Percentiles rank a stretch among this genome's conserved stretches.
These are phyloP conservation scores for Rhagium mordax DNA, from an alignment of 2,888 invertebrate genomes.

Conservation along the genomic window DNA sequence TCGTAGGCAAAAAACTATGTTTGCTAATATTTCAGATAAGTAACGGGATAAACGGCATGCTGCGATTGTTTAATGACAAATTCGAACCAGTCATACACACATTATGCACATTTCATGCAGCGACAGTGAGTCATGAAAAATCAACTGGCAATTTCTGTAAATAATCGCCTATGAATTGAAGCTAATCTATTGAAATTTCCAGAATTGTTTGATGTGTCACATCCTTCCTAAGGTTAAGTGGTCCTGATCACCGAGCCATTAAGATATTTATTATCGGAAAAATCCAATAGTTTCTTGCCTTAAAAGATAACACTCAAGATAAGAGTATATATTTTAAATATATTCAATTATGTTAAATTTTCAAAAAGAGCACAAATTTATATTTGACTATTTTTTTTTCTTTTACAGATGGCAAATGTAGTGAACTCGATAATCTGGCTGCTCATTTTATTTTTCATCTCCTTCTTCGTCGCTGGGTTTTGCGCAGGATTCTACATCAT, in stretches of 20 bases:
- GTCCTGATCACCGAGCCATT: too few species aligned
- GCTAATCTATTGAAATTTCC: neutral
- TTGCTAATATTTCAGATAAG: too few species aligned
- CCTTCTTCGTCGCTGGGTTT: conserved; percentile 79
- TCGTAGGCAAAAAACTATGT: too few species aligned
- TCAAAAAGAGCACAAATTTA: neutral
- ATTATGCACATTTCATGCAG: neutral
- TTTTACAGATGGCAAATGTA: conserved; percentile 76
- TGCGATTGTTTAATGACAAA: neutral
- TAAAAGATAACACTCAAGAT: too few species aligned
- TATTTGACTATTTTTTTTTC: conserved; percentile 29
- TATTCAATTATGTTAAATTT: too few species aligned
- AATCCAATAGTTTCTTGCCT: neutral
- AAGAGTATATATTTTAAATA: too few species aligned
- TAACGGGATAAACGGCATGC: too few species aligned
- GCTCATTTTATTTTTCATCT: conserved; percentile 78
- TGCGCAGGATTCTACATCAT: conserved; percentile 81
- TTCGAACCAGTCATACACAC: neutral
- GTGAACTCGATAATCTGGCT: conserved; percentile 82
- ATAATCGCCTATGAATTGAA: neutral
- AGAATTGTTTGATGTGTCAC: neutral
- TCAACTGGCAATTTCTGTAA: neutral
- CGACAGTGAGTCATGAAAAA: neutral
- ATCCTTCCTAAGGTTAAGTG: neutral
- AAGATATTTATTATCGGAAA: neutral